Evolutionary conservation across 2,888 invertebrate genomes (phyloP).

Genomic region (Ophion ellenae): DNA sequence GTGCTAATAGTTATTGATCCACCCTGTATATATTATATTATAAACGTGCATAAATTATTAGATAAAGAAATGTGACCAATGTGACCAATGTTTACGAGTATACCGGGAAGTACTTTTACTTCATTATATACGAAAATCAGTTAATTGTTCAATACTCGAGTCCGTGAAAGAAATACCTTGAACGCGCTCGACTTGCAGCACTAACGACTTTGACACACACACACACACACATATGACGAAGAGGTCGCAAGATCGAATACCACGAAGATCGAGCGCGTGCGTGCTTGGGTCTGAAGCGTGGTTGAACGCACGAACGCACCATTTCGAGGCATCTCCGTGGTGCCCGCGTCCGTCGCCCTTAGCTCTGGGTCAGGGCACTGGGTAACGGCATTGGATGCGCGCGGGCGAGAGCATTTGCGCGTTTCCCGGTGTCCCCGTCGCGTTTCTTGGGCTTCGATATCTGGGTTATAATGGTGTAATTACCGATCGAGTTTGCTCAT

Average conservation of each 20-base stretch:
- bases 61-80: too few relatives aligned
- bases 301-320: conserved; percentile 67
- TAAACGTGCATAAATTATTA: too few relatives aligned
- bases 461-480: conserved; percentile 81
- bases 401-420: conserved; percentile 47
- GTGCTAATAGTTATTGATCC: too few relatives aligned
- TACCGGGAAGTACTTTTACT: too few relatives aligned
- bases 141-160: too few relatives aligned
- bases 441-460: conserved; percentile 71
- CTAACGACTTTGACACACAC: neutral
- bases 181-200: neutral
- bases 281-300: conserved; percentile 23
- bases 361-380: conserved; percentile 82
- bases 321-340: conserved; percentile 74
- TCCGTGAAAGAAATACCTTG: too few relatives aligned
- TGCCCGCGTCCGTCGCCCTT: conserved; percentile 76
- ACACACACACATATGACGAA: conserved; percentile 13
- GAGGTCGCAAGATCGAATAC: conserved; percentile 33
- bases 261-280: conserved; percentile 23
- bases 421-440: conserved; percentile 26
- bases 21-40: too few relatives aligned
- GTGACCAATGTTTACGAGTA: too few relatives aligned
- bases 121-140: too few relatives aligned
- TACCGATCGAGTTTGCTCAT: conserved; percentile 55
- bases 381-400: conserved; percentile 77